Evolutionary conservation across 2,888 invertebrate species (phyloP), one percentile per base, ranked within the genome.

Genomic region (Morinoia aosen): DNA sequence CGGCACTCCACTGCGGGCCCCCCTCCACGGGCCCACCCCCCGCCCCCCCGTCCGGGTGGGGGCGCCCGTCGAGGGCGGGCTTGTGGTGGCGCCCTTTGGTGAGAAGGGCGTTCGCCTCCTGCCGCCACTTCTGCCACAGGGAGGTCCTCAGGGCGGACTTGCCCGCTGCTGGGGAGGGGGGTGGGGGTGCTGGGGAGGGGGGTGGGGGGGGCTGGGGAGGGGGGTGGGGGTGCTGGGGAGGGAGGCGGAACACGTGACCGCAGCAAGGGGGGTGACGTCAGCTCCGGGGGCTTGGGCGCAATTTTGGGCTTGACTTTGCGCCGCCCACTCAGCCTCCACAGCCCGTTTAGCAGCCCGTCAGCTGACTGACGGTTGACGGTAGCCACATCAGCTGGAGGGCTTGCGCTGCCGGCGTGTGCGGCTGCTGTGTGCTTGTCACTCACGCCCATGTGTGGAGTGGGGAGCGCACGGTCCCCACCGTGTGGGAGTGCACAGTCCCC

Each of bases 81-180:
- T 19, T 16, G 3, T 61, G 19, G 76, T 33, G 76, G 76, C 76
- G 76, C 33, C 76, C 76, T 33, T 76, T 76, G 33, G 76, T 25
- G 14, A 91, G 91, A 16, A 94, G 94, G 94, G 94, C 94, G 48
- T 58, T 94, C 3, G 94, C 94, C 58, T 94, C 94, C 94, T 58
- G 58, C 56, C 94, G 25, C 94, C 94, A 94, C 94, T 94, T 94
- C 57, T 56, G 57, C 94, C 94, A 94, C 39, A 94, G 94, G 25
- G 94, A 94, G 94, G 94, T 12, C 58, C 94, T 94, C 25, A 48
- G 57, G 11, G 94, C 94, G 1, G 94, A 56, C 39, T 58, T 94
- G 58, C 58, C n/a, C 25, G 94, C 94, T 58, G 58, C 25, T 14
- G 58, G 39, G 16, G 94, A 57, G 39, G 91, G 1, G 57, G 16